Conservation (phyloP, 1,140 invertebrate genomes). For the Gryon sp. region DNA sequence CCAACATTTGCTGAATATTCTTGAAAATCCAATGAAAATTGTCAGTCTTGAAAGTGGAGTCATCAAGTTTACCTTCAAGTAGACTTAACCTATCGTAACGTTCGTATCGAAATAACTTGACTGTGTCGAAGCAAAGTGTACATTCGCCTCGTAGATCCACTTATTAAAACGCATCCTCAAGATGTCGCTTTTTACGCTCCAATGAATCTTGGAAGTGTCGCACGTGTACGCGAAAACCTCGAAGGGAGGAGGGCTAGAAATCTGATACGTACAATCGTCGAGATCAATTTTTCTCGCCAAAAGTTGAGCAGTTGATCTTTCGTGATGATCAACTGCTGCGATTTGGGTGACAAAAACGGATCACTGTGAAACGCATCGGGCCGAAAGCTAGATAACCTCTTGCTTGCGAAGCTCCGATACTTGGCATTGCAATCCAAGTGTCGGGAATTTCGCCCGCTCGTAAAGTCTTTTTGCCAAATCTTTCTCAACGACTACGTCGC, state of each 20-base stretch:
- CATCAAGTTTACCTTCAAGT: no score
- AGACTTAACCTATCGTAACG: no score
- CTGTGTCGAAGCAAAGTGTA: constrained; percentile 6
- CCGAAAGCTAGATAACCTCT: constrained; percentile 71
- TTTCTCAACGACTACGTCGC: constrained; percentile 57
- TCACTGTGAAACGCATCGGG: constrained; percentile 63
- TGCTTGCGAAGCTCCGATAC: constrained; percentile 63
- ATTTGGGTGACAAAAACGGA: constrained; percentile 42
- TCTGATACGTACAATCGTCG: constrained; percentile 41
- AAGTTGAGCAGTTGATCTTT: constrained; percentile 71
- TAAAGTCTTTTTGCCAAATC: constrained; percentile 64
- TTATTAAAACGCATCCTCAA: constrained; percentile 35
- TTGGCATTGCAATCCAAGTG: constrained; percentile 62
- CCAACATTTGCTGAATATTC: constrained; percentile 23
- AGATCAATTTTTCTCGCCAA: constrained; percentile 67
- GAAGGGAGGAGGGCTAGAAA: constrained; percentile 17
- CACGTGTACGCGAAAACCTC: constrained; percentile 23
- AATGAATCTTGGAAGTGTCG: constrained; percentile 7
- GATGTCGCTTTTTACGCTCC: constrained; percentile 31
- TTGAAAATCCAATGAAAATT: constrained; percentile 12
- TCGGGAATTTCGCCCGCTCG: constrained; percentile 54
- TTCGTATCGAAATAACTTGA: constrained; percentile 5
- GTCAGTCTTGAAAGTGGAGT: constrained; percentile 5
- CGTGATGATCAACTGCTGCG: constrained; percentile 34
- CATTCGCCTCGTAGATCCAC: constrained; percentile 31